Percentiles rank a stretch among this genome's conserved stretches.
These are phyloP conservation scores for Cerastis leucographa DNA, from an alignment of 2,888 invertebrate genomes.

Conservation along the genomic window DNA sequence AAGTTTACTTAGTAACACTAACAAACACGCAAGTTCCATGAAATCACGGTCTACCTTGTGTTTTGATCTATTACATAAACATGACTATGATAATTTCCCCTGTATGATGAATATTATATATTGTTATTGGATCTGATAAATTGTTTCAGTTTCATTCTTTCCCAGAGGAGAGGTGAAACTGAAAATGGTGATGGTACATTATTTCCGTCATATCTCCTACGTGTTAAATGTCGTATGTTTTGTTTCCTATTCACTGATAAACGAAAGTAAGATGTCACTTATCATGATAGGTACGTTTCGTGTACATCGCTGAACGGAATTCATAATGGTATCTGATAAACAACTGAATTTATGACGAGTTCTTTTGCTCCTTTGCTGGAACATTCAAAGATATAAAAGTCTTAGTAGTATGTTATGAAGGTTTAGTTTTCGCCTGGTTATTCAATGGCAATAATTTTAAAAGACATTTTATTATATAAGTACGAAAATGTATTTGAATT, in stretches of 20 bases:
- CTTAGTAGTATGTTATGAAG: background rate
- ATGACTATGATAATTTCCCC: slow-evolving; percentile 36
- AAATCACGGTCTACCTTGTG: slow-evolving; percentile 5
- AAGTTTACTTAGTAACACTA: slow-evolving; percentile 21
- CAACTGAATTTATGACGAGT: slow-evolving; percentile 41
- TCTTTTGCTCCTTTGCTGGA: slow-evolving; percentile 12
- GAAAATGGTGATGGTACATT: slow-evolving; percentile 1
- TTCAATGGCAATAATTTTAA: background rate
- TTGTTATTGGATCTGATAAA: slow-evolving; percentile 24
- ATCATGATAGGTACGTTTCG: slow-evolving; percentile 27
- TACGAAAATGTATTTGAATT: background rate
- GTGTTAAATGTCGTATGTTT: slow-evolving; percentile 21
- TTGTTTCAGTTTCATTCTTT: slow-evolving; percentile 1
- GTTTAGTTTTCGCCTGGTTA: background rate
- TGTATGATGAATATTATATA: slow-evolving; percentile 13
- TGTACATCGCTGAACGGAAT: slow-evolving; percentile 28
- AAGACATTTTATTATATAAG: background rate
- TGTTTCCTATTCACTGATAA: slow-evolving; percentile 20
- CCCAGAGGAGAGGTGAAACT: background rate
- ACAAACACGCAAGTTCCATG: slow-evolving; percentile 9
- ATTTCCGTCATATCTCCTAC: slow-evolving; percentile 1
- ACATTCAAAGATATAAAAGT: slow-evolving; percentile 1
- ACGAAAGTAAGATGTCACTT: slow-evolving; percentile 37
- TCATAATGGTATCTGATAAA: slow-evolving; percentile 39
- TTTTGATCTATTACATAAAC: slow-evolving; percentile 35